A percentile compares a stretch with the other conserved stretches of the same genome.
Evolutionary conservation across 1,140 invertebrate species (phyloP).

Genomic region (Doryteuthis pealeii): DNA sequence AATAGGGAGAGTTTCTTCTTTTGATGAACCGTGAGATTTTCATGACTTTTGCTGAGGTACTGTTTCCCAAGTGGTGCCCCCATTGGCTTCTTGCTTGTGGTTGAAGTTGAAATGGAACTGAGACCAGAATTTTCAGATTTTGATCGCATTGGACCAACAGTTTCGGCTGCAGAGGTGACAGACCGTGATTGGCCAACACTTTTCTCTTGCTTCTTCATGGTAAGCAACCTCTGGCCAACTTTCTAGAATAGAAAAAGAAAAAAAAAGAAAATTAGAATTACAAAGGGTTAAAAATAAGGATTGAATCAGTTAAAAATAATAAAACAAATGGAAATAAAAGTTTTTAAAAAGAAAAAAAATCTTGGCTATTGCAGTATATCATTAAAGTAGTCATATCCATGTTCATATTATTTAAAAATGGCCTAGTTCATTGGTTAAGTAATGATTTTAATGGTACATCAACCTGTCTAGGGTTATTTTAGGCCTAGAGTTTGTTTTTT

Average conservation of each 20-base stretch:
- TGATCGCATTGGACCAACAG: background rate
- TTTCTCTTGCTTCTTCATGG: conserved; percentile 12
- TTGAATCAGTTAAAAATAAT: too few relatives aligned
- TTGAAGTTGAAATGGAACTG: conserved; percentile 25
- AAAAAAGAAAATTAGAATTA: too few relatives aligned
- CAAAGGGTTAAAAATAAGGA: too few relatives aligned
- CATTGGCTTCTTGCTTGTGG: conserved; percentile 24
- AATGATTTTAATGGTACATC: too few relatives aligned
- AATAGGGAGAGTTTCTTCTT: conserved; percentile 31
- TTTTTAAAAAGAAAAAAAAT: too few relatives aligned
- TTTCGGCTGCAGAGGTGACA: background rate
- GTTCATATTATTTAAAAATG: too few relatives aligned
- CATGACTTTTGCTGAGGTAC: conserved; percentile 58
- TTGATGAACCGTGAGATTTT: conserved; percentile 49
- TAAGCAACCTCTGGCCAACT: background rate
- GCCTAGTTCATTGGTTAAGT: too few relatives aligned
- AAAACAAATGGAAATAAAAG: too few relatives aligned
- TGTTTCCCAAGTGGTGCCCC: conserved; percentile 26
- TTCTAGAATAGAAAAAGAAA: conserved; percentile 5
- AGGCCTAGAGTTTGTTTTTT: too few relatives aligned
- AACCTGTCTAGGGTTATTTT: too few relatives aligned
- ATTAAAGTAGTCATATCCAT: too few relatives aligned
- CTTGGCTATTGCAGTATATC: too few relatives aligned
- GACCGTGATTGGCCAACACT: background rate
- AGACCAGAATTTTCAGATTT: conserved; percentile 25